Conservation (phyloP, 2,888 invertebrate genomes). For the Unio pictorum region DNA sequence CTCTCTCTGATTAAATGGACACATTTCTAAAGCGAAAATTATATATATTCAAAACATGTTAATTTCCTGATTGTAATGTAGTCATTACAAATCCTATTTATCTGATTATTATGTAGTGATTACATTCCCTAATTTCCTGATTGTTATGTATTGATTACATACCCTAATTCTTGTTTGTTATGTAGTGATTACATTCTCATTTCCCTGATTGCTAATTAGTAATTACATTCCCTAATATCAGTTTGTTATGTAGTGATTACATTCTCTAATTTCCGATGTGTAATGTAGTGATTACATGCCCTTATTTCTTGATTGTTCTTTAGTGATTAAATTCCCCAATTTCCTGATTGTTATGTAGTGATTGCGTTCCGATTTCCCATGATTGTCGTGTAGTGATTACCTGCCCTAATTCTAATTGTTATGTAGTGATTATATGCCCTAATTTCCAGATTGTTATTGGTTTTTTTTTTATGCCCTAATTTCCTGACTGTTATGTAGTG, state of each 20-base stretch:
- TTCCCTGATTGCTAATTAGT: neutral
- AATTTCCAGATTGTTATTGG: too few species aligned
- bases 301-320: neutral
- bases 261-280: neutral
- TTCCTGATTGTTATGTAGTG: too few species aligned
- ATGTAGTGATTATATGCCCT: too few species aligned
- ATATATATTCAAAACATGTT: too few species aligned
- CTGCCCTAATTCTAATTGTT: too few species aligned
- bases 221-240: neutral
- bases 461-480: too few species aligned
- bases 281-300: neutral
- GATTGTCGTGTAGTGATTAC: too few species aligned
- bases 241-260: neutral
- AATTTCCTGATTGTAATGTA: neutral
- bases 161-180: neutral
- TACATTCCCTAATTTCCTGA: neutral
- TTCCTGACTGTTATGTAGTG: too few species aligned
- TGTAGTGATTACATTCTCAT: neutral
- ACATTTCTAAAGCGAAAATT: too few species aligned
- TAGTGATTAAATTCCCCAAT: neutral
- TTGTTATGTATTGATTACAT: neutral
- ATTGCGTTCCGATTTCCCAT: too few species aligned
- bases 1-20: too few species aligned
- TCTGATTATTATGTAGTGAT: neutral
- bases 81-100: neutral